Conservation (phyloP, 2,797 vertebrate genomes). For the Lerista edwardsae region DNA sequence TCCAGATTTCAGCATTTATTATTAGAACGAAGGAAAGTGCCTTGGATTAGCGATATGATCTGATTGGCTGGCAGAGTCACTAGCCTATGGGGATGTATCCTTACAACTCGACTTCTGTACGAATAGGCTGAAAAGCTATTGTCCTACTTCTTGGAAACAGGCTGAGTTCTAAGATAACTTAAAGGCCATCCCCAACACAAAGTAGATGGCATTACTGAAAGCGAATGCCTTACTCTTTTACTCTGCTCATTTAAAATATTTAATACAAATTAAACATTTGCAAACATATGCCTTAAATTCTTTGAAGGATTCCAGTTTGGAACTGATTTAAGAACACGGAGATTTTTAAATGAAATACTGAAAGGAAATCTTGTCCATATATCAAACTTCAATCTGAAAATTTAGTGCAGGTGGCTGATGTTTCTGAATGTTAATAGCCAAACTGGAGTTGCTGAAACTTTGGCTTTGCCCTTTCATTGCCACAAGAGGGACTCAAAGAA, state of each 20-base stretch:
- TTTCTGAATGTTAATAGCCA: not conserved
- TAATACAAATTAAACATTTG: not conserved
- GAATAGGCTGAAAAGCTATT: slow-evolving; percentile 38
- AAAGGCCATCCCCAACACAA: not conserved
- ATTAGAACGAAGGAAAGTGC: slow-evolving; percentile 62
- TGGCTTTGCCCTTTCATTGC: not conserved
- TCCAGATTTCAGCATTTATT: slow-evolving; percentile 48
- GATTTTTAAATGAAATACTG: not conserved
- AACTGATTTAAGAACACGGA: not conserved
- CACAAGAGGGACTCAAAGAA: not conserved
- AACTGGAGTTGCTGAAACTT: not conserved
- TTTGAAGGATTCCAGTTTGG: not conserved
- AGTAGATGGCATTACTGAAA: not conserved
- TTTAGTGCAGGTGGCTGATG: no score
- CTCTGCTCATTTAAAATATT: not conserved
- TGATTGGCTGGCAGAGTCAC: slow-evolving; percentile 32
- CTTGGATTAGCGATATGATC: slow-evolving; percentile 25
- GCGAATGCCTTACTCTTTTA: not conserved
- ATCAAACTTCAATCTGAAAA: not conserved
- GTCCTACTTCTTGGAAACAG: slow-evolving; percentile 21
- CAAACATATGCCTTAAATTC: not conserved
- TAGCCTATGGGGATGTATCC: slow-evolving; percentile 9
- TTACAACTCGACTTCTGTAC: slow-evolving; percentile 31
- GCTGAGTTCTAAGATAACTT: not conserved
- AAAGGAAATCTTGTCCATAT: not conserved